Evolutionary conservation across 2,113 vertebrate genomes (phyloP).

Genomic region (Capricornis sumatraensis): DNA sequence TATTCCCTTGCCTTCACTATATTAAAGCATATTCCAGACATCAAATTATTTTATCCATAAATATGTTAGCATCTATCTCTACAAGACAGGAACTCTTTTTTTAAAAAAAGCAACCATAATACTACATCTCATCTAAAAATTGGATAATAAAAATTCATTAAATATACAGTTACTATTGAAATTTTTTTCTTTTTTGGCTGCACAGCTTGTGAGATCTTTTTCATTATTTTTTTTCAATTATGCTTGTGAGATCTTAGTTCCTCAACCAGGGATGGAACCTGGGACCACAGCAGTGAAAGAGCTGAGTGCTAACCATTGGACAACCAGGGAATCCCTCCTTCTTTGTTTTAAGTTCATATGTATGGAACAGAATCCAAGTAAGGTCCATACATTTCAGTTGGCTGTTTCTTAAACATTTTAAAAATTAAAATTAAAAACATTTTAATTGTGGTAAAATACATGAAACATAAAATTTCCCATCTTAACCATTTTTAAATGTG

Average conservation of each 20-base stretch:
- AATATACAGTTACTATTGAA: not conserved
- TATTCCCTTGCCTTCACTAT: not conserved
- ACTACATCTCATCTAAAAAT: not conserved
- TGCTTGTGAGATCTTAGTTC: not conserved
- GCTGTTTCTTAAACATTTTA: not conserved
- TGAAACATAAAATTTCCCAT: not conserved
- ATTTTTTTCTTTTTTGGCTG: not conserved
- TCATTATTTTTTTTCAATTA: not conserved
- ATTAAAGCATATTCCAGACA: conserved; percentile 13
- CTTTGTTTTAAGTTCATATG: not conserved
- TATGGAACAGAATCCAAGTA: not conserved
- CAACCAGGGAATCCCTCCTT: not conserved
- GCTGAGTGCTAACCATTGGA: not conserved
- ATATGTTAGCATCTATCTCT: not conserved
- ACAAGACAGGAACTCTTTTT: not conserved
- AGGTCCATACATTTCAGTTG: not conserved
- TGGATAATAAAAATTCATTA: not conserved
- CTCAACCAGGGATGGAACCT: not conserved
- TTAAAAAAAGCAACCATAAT: not conserved
- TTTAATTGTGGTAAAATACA: not conserved
- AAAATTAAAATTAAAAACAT: not conserved
- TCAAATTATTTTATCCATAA: not conserved
- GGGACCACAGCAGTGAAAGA: not conserved
- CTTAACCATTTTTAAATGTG: not conserved
- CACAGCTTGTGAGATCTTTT: not conserved